Evolutionary conservation across 1,140 invertebrate species (phyloP).

Genomic region (Brachionus koreanus): DNA sequence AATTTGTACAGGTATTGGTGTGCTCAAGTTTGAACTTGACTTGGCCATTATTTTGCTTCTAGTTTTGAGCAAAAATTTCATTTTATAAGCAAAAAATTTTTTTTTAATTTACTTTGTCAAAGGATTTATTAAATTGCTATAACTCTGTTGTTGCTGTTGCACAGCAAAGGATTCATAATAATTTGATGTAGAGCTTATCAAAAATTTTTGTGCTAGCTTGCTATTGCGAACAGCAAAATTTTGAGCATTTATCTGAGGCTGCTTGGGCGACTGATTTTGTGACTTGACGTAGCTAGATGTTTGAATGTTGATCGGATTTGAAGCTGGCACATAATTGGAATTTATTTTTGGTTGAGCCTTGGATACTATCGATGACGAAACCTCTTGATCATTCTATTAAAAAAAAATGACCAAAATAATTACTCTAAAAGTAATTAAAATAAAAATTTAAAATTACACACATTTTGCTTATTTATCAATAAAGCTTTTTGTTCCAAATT

Average conservation of each 20-base stretch:
- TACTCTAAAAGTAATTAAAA: not conserved
- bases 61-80: too few species aligned
- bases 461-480: constrained; percentile 20
- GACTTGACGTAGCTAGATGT: not conserved
- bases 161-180: constrained; percentile 25
- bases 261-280: not conserved
- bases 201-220: constrained; percentile 10
- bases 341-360: not conserved
- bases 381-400: not conserved
- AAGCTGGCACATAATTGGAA: not conserved
- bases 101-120: not conserved
- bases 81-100: too few species aligned
- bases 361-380: not conserved
- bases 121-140: not conserved
- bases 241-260: not conserved
- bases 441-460: not conserved
- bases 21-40: constrained; percentile 9
- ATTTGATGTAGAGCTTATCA: not conserved
- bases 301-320: not conserved
- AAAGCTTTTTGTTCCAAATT: constrained; percentile 42
- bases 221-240: constrained; percentile 14
- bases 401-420: not conserved
- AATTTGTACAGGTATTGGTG: not conserved
- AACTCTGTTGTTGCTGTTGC: not conserved
- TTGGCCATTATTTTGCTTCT: not conserved